Conservation (phyloP, 1,140 invertebrate genomes). For the Hyposmocoma kahamanoa region DNA sequence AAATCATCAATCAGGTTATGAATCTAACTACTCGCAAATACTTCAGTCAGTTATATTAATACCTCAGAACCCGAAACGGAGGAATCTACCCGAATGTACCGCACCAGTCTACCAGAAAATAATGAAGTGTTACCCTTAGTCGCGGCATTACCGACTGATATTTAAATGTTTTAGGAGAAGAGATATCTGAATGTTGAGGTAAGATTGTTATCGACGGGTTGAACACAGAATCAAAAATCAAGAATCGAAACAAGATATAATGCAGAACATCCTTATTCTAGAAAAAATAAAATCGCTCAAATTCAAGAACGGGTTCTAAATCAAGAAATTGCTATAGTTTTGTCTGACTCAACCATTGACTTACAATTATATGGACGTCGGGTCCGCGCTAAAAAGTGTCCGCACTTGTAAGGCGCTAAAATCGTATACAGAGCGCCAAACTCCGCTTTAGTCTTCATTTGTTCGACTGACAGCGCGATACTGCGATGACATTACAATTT, state of each 20-base stretch:
- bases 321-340: neutral
- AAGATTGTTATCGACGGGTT: conserved; percentile 6
- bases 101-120: neutral
- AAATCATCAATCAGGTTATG: neutral
- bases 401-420: too few species aligned
- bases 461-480: too few species aligned
- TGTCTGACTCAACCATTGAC: neutral
- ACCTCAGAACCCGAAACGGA: neutral
- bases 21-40: neutral
- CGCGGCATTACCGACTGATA: neutral
- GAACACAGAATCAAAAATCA: too few species aligned
- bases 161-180: neutral
- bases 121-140: neutral
- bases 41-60: neutral
- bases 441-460: too few species aligned
- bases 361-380: too few species aligned
- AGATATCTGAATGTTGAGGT: conserved; percentile 9
- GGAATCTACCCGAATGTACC: neutral
- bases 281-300: neutral
- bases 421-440: too few species aligned
- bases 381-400: too few species aligned
- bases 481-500: too few species aligned
- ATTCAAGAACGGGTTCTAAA: neutral
- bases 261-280: conserved; percentile 4
- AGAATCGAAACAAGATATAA: neutral